Evolutionary conservation across 2,797 vertebrate species (phyloP), one percentile per base, ranked within the genome.

Genomic region (Pogoniulus pusillus): DNA sequence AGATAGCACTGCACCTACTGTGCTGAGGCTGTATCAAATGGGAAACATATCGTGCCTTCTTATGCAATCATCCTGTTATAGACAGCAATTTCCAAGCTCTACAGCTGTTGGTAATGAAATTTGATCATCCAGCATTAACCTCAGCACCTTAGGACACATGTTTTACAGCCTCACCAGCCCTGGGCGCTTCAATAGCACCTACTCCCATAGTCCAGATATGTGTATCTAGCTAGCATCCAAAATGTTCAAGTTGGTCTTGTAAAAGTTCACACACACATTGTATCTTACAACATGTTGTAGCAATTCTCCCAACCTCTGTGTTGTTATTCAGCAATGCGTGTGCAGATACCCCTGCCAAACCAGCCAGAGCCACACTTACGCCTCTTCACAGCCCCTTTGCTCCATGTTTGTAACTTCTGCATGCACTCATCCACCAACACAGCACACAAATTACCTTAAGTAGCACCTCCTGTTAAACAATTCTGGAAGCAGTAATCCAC

Each of bases 401-500:
- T 88, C 73, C 9, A 34, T 54, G 70, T 65, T 78, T 57, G 64
- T 76, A 85, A 55, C 43, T 65, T 73, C 53, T 39, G 86, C 1
- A 0, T 20, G n/a, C 19, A 5, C 60, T 84, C 43, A 55, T 4
- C 35, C 45, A 35, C 82, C 35, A 47, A 27, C 57, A 45, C n/a
- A 30, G 5, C 2, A 27, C 62, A 59, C 51, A 57, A 69, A 65
- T 69, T 63, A 26, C 49, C 73, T 69, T 19, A 43, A 70, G 90
- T 35, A 90, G 62, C 76, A 93, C 54, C 81, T 93, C 95, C 74
- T 75, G 81, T 74, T 88, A 57, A 76, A 66, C 45, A 47, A 78
- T 91, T 87, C 68, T 68, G 66, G 68, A 71, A 86, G 54, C 51
- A 72, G 54, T 79, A 91, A 92, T 80, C 57, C 75, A 39, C 55